phyloP scores from a whole-genome alignment of 2,113 vertebrate genomes.

The Lanius ludovicianus region DNA sequence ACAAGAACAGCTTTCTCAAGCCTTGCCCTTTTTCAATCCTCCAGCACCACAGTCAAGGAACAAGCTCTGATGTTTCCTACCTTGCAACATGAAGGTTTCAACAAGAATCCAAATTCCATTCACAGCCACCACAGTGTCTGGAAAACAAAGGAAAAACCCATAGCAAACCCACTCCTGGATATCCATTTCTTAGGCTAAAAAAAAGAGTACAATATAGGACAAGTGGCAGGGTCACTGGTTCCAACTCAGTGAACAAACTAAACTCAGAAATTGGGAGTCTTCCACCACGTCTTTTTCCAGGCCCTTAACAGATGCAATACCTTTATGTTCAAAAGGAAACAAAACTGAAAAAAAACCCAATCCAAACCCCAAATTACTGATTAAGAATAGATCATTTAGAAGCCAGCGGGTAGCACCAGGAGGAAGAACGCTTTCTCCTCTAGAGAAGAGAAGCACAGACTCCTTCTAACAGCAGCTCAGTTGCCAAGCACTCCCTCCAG shows the following conservation, averaged over 20 bases:
- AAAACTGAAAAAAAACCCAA: background rate
- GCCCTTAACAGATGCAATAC: background rate
- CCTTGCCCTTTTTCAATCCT: background rate
- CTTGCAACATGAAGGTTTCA: conserved; percentile 89
- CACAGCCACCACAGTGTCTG: conserved; percentile 91
- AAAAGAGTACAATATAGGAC: background rate
- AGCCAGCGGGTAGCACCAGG: background rate
- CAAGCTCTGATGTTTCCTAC: conserved; percentile 68
- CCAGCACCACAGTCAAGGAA: background rate
- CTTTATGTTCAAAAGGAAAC: background rate
- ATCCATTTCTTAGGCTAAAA: background rate
- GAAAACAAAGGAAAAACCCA: conserved; percentile 6
- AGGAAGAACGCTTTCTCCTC: background rate
- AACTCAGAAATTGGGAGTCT: background rate
- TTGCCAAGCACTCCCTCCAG: background rate
- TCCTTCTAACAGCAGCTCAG: background rate
- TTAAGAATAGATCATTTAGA: background rate
- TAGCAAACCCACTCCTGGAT: background rate
- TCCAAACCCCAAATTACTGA: background rate
- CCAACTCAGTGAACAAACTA: background rate
- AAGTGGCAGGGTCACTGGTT: background rate
- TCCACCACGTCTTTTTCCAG: background rate
- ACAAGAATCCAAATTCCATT: conserved; percentile 98
- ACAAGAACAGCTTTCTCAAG: background rate
- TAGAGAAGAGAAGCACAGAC: background rate